Base-by-base conservation (phyloP, 2,113 vertebrate species). In the Dascyllus trimaculatus region DNA sequence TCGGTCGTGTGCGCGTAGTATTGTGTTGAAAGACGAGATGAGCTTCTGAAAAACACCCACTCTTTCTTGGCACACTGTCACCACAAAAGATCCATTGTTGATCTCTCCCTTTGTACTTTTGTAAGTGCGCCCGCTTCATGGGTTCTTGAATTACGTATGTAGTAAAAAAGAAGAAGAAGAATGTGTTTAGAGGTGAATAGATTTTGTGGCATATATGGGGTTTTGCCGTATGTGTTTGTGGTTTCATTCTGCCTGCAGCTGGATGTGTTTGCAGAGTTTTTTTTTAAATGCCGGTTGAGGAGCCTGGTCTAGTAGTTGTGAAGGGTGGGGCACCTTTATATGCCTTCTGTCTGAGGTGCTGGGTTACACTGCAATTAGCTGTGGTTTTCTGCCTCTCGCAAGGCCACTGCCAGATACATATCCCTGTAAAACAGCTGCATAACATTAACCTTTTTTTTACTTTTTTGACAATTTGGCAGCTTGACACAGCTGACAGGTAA, bases 41-140 rank as follows among this genome's bases (percentile, higher is more conserved):
- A 75, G 77, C 77, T 81, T 83, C 61, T 81, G 71, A 82, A 82
- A 80, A 56, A 78, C 76, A 45, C 60, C 68, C 80, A 80, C 81
- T 75, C 60, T 22, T 81, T 71, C 73, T 58, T 84, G 87, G 83
- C 26, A 72, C 17, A 21, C 40, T 17, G 53, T 83, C 29, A 11
- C 82, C 80, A 89, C 82, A 90, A 90, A 93, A 75, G 71, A 57
- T 52, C 80, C 43, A 75, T 87, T 90, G 88, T 91, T 82, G 73
- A 65, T 80, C 49, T 32, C 9, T 52, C 18, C 25, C 59, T 91
- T 89, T 89, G 81, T 81, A 71, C 70, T 80, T 78, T 19, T 35
- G 24, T 43, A 62, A 60, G 67, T 63, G 68, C 5, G 32, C 48
- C 18, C 61, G 49, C 22, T 59, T 53, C 84, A 49, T 10, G 46